These are phyloP conservation scores for Keiferia lycopersicella DNA, from an alignment of 2,888 invertebrate genomes.

Conservation along the genomic window DNA sequence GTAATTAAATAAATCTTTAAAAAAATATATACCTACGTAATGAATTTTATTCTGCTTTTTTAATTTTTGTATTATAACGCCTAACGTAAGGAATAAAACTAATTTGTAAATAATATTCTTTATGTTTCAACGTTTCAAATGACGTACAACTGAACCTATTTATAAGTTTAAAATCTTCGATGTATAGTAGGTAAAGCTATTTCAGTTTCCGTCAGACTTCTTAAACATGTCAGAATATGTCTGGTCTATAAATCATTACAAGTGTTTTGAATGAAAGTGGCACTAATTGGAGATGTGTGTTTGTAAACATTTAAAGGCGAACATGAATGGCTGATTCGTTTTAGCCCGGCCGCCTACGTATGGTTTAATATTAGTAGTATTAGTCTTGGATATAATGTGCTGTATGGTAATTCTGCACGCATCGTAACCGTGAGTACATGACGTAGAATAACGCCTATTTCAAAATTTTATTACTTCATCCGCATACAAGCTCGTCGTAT, in stretches of 20 bases:
- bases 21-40: too few species aligned
- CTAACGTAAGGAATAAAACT: too few species aligned
- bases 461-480: slow-evolving; percentile 19
- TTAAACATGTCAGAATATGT: slow-evolving; percentile 25
- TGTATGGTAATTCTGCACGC: slow-evolving; percentile 13
- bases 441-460: slow-evolving; percentile 14
- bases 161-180: too few species aligned
- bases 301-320: slow-evolving; percentile 51
- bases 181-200: background rate
- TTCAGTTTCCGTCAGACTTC: slow-evolving; percentile 3
- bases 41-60: too few species aligned
- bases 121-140: background rate
- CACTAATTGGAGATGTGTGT: slow-evolving; percentile 51
- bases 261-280: slow-evolving; percentile 39
- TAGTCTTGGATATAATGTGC: too few species aligned
- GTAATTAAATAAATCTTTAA: too few species aligned
- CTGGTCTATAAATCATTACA: slow-evolving; percentile 21
- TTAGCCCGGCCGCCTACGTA: slow-evolving; percentile 48
- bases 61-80: too few species aligned
- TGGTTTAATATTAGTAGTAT: slow-evolving; percentile 36
- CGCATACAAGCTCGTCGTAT: slow-evolving; percentile 6
- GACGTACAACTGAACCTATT: background rate
- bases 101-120: background rate
- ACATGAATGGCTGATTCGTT: slow-evolving; percentile 55
- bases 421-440: slow-evolving; percentile 1